Evolutionary conservation across 2,797 vertebrate genomes (phyloP).

Genomic region (Amazonetta brasiliensis): DNA sequence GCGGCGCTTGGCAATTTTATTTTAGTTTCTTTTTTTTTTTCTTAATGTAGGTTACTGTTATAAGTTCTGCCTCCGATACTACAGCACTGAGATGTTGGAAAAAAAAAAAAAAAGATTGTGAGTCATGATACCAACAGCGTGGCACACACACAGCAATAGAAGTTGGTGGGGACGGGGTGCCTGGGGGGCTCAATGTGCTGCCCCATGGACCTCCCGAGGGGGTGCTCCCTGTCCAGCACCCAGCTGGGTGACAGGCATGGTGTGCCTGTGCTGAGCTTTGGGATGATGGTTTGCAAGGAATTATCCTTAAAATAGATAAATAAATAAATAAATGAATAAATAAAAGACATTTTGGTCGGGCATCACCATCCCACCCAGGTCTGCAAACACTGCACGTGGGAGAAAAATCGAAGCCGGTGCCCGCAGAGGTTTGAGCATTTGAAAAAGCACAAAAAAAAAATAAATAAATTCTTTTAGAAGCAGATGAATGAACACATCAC

Average conservation of each 20-base stretch:
- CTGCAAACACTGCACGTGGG: neutral
- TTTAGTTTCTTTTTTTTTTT: neutral
- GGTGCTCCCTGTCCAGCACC: neutral
- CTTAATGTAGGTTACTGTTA: neutral
- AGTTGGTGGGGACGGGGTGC: fast-evolving
- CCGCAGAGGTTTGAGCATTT: neutral
- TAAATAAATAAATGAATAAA: too few relatives aligned
- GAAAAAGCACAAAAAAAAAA: neutral
- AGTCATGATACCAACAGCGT: neutral
- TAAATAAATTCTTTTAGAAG: neutral
- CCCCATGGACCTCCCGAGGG: neutral
- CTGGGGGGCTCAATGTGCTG: neutral
- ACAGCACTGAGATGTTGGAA: neutral
- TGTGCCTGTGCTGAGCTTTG: neutral
- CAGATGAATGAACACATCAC: neutral
- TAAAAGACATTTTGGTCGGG: neutral
- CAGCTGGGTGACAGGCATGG: neutral
- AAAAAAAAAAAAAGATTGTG: neutral
- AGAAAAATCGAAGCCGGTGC: neutral
- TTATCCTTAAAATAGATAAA: neutral
- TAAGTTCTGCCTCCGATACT: neutral
- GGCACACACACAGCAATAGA: neutral
- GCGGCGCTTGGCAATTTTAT: neutral
- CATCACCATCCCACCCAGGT: neutral
- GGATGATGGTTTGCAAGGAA: neutral